Evolutionary conservation across 2,888 invertebrate genomes (phyloP).

Genomic region (Eupithecia inturbata): DNA sequence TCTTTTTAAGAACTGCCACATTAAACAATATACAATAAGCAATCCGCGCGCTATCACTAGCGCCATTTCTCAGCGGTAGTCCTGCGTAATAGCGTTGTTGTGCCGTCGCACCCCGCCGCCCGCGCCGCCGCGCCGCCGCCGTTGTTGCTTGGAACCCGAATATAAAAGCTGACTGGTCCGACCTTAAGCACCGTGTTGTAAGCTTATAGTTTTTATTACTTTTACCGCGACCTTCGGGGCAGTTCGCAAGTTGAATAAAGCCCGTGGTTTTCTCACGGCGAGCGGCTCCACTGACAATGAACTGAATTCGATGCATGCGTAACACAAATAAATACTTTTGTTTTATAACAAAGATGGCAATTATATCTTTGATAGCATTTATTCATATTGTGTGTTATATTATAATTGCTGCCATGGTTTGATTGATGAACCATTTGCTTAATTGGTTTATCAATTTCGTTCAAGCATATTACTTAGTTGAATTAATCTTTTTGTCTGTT

Average conservation of each 20-base stretch:
- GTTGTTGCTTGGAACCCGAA: not conserved
- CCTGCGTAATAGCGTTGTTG: too few relatives aligned
- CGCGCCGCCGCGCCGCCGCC: too few relatives aligned
- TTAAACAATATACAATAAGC: too few relatives aligned
- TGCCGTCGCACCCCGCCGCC: too few relatives aligned
- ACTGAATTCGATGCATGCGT: slow-evolving; percentile 47
- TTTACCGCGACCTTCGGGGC: slow-evolving; percentile 66
- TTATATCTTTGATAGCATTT: slow-evolving; percentile 28
- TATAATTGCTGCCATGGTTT: slow-evolving; percentile 26
- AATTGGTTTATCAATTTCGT: slow-evolving; percentile 17
- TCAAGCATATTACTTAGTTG: not conserved
- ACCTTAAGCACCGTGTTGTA: slow-evolving; percentile 1
- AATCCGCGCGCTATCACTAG: too few relatives aligned
- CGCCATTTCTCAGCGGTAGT: not conserved
- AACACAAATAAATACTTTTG: slow-evolving; percentile 37
- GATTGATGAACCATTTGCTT: slow-evolving; percentile 28
- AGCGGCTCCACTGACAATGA: slow-evolving; percentile 56
- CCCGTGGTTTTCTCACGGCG: slow-evolving; percentile 58
- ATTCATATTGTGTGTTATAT: slow-evolving; percentile 22
- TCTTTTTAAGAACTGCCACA: too few relatives aligned
- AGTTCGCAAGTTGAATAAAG: slow-evolving; percentile 42
- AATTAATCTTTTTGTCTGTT: slow-evolving; percentile 3
- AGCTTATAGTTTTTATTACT: slow-evolving; percentile 60
- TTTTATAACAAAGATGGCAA: slow-evolving; percentile 32
- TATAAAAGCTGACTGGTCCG: not conserved